Percentiles rank a stretch among this genome's conserved stretches.
phyloP scores from a whole-genome alignment of 2,113 vertebrate genomes.

The Entelurus aequoreus region DNA sequence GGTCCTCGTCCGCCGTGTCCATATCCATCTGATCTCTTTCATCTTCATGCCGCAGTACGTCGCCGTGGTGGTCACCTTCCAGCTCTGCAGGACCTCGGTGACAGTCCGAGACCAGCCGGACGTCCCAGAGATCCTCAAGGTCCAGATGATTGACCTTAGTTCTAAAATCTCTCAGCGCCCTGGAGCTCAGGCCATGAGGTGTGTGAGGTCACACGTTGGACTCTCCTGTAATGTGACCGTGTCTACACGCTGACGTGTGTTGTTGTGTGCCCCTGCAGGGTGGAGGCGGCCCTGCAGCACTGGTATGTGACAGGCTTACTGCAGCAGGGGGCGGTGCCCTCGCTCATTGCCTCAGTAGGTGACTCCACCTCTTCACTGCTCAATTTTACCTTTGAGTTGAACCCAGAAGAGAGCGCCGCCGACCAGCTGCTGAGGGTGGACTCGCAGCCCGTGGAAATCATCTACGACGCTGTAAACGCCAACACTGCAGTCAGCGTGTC shows the following conservation, averaged over 20 bases:
- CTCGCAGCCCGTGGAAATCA: slow-evolving; percentile 92
- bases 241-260: too few relatives aligned
- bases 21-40: too few relatives aligned
- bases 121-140: slow-evolving; percentile 85
- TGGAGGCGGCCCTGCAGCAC: slow-evolving; percentile 86
- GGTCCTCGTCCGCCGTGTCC: not conserved
- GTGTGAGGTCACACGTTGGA: not conserved
- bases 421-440: slow-evolving; percentile 83
- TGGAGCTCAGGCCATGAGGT: slow-evolving; percentile 92
- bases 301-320: slow-evolving; percentile 89
- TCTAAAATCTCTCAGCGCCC: slow-evolving; percentile 86
- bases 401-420: slow-evolving; percentile 77
- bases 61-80: slow-evolving; percentile 82
- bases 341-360: slow-evolving; percentile 78
- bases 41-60: slow-evolving; percentile 76
- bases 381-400: slow-evolving; percentile 80
- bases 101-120: slow-evolving; percentile 81
- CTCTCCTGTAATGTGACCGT: too few relatives aligned
- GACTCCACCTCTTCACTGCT: slow-evolving; percentile 82
- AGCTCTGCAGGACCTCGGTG: slow-evolving; percentile 84
- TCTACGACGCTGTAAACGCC: slow-evolving; percentile 85
- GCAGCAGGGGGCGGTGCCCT: slow-evolving; percentile 79
- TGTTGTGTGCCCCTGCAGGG: slow-evolving; percentile 58
- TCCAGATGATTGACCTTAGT: slow-evolving; percentile 88
- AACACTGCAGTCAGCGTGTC: not conserved